Base-by-base conservation (phyloP, 2,113 vertebrate genomes). In the Corythaeola cristata region DNA sequence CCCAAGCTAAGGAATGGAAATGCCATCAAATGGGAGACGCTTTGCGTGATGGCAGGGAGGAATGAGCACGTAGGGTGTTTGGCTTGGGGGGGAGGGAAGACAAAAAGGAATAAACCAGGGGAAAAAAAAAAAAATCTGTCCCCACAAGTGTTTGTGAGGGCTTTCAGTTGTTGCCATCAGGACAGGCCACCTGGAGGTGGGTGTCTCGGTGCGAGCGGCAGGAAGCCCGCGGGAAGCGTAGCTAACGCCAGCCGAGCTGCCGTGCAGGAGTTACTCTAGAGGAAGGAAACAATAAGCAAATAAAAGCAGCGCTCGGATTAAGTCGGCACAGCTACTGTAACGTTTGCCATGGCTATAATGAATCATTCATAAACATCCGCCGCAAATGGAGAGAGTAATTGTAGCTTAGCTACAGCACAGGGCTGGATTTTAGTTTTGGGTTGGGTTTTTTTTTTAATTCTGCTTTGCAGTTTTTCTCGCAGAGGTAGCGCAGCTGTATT, bases 401-500 rank as follows among this genome's bases (percentile, higher is more conserved):
- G 88, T 58, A 67, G 58, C 85, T 91, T 52, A 67, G 80, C 69
- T 88, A 14, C 72, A 81, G 73, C 3, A 0, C 82, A 95, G 60
- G 60, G 58, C 59, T 60, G 56, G 44, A 2, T 11, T 67, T 74
- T 33, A 74, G 59, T 77, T 69, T 77, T 10, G 45, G 60, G 64
- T 44, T 44, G 52, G 21, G 20, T 86, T 41, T 71, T 6, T 76
- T 35, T 72, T 62, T 37, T 63, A 15, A 39, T 81, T 74, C 88
- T 83, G 87, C 82, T 94, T 96, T 88, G 71, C 79, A 60, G 71
- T 91, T 93, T 93, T 71, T 79, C 90, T 91, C 3, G 2, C 44
- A 77, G 78, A 90, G 37, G 90, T 90, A 91, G 91, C 67, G 96
- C 52, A 75, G 92, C 64, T 93, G 73, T 82, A 58, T 89, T 83